Base-by-base conservation (phyloP, 2,113 vertebrate species). In the Varanus komodoensis region DNA sequence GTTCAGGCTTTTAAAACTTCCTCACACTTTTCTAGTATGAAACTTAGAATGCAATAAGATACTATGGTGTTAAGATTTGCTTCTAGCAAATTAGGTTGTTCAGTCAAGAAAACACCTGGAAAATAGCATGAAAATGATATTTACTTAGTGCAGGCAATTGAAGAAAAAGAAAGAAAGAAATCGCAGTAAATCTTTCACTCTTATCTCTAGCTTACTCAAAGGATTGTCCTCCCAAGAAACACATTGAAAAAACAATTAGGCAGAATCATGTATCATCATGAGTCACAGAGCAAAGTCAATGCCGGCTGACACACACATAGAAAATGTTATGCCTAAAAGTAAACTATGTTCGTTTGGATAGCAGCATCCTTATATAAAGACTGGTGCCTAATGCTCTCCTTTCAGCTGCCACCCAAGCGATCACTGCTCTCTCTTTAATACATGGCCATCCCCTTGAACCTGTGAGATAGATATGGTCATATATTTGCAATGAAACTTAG, bases 171-270 rank as follows among this genome's bases (percentile, higher is more conserved):
- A 87, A 91, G 50, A 87, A 6, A 89, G 61, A 44, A 44, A 1
- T 12, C 80, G 92, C 75, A 38, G 38, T 92, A 96, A 91, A 88
- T 75, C 68, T 86, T 89, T 91, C 91, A 71, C 34, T 90, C 87
- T 89, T 93, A 87, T 87, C 44, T 87, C 88, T 69, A 0, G 0
- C 64, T 86, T 82, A 8, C 0, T 8, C 91, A 54, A 93, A 94
- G 84, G 69, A 1, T 75, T 71, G 82, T 92, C 87, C 83, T 94
- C 87, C 87, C 92, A 83, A 79, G 92, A 89, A 91, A 87, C 38
- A 67, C 57, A 78, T 32, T 77, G 0, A 25, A 89, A 79, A 61
- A 86, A 89, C 52, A 64, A 54, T 61, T 89, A 80, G 0, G 0
- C 82, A 87, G 89, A 87, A 89, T 61, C 52, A 38, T n/a, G 68